Conservation (phyloP, 2,113 vertebrate genomes). For the Tylochromis polylepis region DNA sequence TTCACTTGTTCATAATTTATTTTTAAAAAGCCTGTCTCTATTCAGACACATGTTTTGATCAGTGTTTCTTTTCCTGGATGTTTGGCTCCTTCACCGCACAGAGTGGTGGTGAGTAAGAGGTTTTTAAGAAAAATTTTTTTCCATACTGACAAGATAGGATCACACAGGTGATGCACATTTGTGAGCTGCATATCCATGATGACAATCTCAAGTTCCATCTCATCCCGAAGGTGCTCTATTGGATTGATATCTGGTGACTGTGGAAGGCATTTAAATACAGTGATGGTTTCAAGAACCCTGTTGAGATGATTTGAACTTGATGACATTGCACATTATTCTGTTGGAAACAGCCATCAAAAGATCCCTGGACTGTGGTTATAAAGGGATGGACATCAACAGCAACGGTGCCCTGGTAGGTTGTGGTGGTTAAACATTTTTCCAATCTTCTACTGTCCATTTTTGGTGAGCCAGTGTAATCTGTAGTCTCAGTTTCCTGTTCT, state of each 20-base stretch:
- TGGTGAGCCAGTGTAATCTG: neutral
- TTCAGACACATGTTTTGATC: neutral
- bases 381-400: neutral
- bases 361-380: neutral
- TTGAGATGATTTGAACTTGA: neutral
- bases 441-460: neutral
- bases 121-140: neutral
- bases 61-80: neutral
- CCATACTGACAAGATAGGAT: neutral
- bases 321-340: neutral
- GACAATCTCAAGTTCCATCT: neutral
- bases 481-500: neutral
- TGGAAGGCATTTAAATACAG: neutral
- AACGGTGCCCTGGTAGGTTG: neutral
- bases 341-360: neutral
- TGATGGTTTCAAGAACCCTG: neutral
- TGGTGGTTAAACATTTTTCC: neutral
- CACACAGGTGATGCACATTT: neutral
- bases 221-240: neutral
- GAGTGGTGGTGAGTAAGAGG: neutral
- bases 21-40: fast-evolving
- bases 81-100: neutral
- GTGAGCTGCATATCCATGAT: neutral
- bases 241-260: neutral
- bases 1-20: neutral